Percentiles rank a stretch among this genome's conserved stretches.
Conservation (phyloP, 2,797 vertebrate species). For the Sciurus vulgaris region DNA sequence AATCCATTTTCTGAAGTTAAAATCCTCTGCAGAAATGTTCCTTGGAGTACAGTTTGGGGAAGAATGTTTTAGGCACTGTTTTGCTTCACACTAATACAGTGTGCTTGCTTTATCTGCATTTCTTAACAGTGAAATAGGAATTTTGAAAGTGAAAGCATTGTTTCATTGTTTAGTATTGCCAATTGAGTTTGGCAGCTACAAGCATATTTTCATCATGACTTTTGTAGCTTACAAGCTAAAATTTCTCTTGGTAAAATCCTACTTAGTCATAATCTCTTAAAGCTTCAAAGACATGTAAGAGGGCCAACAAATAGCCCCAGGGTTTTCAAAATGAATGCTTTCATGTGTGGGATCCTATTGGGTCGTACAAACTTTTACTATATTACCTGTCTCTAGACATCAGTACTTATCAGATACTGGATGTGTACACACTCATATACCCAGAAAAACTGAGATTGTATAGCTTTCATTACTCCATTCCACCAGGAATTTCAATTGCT, state of each 20-base stretch:
- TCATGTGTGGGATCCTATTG: neutral
- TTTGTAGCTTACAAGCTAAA: constrained; percentile 68
- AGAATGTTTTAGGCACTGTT: neutral
- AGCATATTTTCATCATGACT: constrained; percentile 58
- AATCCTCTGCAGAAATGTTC: neutral
- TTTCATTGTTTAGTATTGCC: constrained; percentile 41
- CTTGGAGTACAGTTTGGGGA: neutral
- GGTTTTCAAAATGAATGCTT: constrained; percentile 54
- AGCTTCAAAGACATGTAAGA: constrained; percentile 64
- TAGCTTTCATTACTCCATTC: neutral
- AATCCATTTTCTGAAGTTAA: neutral
- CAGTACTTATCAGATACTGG: neutral
- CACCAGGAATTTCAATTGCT: neutral
- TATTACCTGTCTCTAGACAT: constrained; percentile 37
- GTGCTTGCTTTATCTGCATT: constrained; percentile 24
- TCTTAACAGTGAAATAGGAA: constrained; percentile 48
- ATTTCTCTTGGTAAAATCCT: constrained; percentile 73
- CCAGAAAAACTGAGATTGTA: neutral
- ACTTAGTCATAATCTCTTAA: constrained; percentile 75
- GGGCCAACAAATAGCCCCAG: constrained; percentile 9
- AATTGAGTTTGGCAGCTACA: constrained; percentile 52
- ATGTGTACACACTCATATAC: neutral
- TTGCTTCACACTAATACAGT: neutral
- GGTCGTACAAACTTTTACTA: constrained; percentile 4
- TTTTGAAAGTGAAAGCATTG: constrained; percentile 65